phyloP scores from a whole-genome alignment of 2,888 invertebrate genomes.

The Erebia aethiops region DNA sequence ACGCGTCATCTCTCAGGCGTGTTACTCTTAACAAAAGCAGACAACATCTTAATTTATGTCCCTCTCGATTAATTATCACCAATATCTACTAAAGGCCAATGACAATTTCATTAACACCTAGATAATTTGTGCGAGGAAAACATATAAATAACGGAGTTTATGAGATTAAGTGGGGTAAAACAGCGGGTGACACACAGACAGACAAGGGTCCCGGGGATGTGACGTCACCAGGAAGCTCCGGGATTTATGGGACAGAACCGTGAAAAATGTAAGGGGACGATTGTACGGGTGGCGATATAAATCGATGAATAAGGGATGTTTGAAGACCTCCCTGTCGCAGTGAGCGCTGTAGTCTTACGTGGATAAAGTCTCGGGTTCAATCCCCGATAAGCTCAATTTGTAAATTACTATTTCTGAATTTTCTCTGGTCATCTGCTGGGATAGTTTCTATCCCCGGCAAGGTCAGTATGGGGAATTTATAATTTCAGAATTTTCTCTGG shows the following conservation, averaged over 20 bases:
- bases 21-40: background rate
- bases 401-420: no score
- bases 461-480: no score
- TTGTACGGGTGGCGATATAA: slow-evolving; percentile 5
- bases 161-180: slow-evolving; percentile 31
- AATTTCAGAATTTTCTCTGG: no score
- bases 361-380: no score
- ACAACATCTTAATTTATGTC: slow-evolving; percentile 23
- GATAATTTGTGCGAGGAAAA: slow-evolving; percentile 58
- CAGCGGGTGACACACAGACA: slow-evolving; percentile 31
- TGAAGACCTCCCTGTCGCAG: no score
- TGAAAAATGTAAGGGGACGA: slow-evolving; percentile 28
- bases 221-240: slow-evolving; percentile 22
- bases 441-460: no score
- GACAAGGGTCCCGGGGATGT: slow-evolving; percentile 25
- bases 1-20: background rate
- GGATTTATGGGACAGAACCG: slow-evolving; percentile 42
- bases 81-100: slow-evolving; percentile 42
- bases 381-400: no score
- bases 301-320: slow-evolving; percentile 5
- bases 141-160: slow-evolving; percentile 68
- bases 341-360: no score
- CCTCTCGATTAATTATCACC: slow-evolving; percentile 35
- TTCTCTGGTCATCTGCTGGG: no score
- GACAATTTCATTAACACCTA: slow-evolving; percentile 43